phyloP scores from a whole-genome alignment of 1,140 invertebrate species.

The Drosophila sp. region DNA sequence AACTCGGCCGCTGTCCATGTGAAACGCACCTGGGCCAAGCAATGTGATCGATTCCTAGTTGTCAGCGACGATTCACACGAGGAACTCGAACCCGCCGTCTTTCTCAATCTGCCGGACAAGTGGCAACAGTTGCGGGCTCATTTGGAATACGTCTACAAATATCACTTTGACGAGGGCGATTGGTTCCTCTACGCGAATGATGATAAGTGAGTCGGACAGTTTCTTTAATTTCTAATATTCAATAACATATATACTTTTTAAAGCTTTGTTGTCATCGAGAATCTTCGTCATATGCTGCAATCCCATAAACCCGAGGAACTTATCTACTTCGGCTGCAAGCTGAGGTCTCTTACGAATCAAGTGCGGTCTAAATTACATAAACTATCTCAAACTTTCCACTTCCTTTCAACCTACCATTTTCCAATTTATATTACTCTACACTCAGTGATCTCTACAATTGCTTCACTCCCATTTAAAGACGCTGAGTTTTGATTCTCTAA shows the following conservation, averaged over 20 bases:
- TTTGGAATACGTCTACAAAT: conserved; percentile 58
- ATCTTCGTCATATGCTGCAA: conserved; percentile 59
- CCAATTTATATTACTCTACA: too few relatives aligned
- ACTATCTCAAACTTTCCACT: neutral
- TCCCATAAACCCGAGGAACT: conserved; percentile 44
- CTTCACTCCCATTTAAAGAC: too few relatives aligned
- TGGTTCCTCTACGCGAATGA: conserved; percentile 69
- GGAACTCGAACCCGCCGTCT: conserved; percentile 57
- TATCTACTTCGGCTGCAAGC: conserved; percentile 71
- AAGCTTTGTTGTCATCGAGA: conserved; percentile 72
- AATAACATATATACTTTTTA: neutral
- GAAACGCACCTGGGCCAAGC: conserved; percentile 56
- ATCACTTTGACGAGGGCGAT: conserved; percentile 61
- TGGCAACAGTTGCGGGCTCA: conserved; percentile 55
- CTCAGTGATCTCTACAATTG: too few relatives aligned
- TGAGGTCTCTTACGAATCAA: conserved; percentile 31
- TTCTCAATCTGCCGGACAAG: conserved; percentile 40
- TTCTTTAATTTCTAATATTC: neutral
- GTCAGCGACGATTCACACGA: conserved; percentile 60
- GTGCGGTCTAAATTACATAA: conserved; percentile 5
- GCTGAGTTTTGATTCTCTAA: too few relatives aligned
- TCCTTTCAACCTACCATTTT: neutral
- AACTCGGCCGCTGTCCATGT: conserved; percentile 37
- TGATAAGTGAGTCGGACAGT: conserved; percentile 54
- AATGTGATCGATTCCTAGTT: conserved; percentile 65